Evolutionary conservation across 2,113 vertebrate species (phyloP).

Genomic region (Struthidea cinerea): DNA sequence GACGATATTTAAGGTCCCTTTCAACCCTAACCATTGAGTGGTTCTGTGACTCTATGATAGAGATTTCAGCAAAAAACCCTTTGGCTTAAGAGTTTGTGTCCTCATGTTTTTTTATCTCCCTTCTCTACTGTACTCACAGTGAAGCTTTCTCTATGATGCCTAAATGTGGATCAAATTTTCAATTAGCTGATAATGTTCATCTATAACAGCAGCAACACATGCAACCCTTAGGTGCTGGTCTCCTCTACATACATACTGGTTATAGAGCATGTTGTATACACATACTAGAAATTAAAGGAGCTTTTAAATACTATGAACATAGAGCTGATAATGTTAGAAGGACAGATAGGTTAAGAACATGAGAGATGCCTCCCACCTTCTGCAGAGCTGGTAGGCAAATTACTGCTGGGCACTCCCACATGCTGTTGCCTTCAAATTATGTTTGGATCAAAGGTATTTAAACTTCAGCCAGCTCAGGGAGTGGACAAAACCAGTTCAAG

Average conservation of each 20-base stretch:
- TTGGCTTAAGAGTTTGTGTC: background rate
- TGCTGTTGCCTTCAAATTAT: background rate
- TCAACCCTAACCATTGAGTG: background rate
- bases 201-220: background rate
- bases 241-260: background rate
- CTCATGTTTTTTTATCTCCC: background rate
- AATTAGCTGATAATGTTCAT: background rate
- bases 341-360: background rate
- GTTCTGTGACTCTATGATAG: background rate
- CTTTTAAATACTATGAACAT: background rate
- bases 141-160: background rate
- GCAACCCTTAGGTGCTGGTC: background rate
- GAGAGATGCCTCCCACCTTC: background rate
- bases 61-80: background rate
- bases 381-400: background rate
- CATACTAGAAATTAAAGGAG: background rate
- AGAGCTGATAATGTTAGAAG: background rate
- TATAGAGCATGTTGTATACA: background rate
- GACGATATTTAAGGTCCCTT: background rate
- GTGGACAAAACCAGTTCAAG: background rate
- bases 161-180: background rate
- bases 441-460: background rate
- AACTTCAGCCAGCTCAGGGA: background rate
- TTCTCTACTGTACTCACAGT: background rate
- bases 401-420: background rate